These are phyloP conservation scores for Resseliella maxima DNA, from an alignment of 2,888 invertebrate genomes.

Conservation along the genomic window DNA sequence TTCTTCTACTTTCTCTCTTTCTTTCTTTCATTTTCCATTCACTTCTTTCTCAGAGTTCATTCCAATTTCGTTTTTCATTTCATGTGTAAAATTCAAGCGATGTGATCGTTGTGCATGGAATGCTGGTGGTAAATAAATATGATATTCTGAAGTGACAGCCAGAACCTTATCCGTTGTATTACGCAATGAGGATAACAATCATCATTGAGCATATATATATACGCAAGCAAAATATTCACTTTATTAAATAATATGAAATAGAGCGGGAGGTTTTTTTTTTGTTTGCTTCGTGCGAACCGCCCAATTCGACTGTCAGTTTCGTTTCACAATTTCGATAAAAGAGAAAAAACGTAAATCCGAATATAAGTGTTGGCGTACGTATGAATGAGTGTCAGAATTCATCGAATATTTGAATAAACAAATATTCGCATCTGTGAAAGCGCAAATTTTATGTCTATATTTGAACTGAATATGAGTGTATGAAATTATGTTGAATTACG, in stretches of 20 bases:
- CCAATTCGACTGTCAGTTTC: constrained; percentile 1
- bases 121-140: constrained; percentile 37
- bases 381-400: background rate
- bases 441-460: constrained; percentile 32
- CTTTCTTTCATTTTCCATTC: no score
- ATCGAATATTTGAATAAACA: constrained; percentile 3
- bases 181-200: background rate
- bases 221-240: background rate
- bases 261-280: background rate
- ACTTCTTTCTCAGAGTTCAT: background rate
- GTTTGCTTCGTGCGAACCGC: background rate
- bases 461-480: background rate
- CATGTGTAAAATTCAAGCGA: constrained; percentile 18
- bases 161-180: background rate
- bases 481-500: constrained; percentile 26
- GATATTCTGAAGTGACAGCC: constrained; percentile 1
- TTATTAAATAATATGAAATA: constrained; percentile 27
- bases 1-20: no score
- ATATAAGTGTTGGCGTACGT: background rate
- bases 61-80: background rate
- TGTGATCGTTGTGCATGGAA: background rate
- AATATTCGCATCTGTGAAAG: constrained; percentile 47
- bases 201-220: background rate
- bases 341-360: background rate
- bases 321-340: background rate